A percentile compares a stretch with the other conserved stretches of the same genome.
phyloP scores from a whole-genome alignment of 2,888 invertebrate genomes.

The Drosophila prostipennis region DNA sequence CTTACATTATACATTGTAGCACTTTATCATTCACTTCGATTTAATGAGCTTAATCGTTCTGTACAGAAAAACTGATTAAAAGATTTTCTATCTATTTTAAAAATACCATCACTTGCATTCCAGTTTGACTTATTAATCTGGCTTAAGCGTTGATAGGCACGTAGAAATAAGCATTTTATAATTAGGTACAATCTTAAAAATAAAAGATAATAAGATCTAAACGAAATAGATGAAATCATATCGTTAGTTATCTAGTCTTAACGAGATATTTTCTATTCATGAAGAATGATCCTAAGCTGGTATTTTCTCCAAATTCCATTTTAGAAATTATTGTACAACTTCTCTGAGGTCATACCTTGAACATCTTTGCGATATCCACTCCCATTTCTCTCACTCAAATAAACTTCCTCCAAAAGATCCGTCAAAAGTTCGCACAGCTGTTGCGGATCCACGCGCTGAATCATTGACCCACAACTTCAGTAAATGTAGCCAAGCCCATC shows the following conservation, averaged over 20 bases:
- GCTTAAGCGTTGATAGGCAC: too few species aligned
- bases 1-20: neutral
- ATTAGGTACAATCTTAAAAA: too few species aligned
- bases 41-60: neutral
- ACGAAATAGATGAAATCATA: too few species aligned
- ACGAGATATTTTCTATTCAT: neutral
- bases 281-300: neutral
- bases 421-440: slow-evolving; percentile 62
- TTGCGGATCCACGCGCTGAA: slow-evolving; percentile 55
- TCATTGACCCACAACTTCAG: slow-evolving; percentile 68
- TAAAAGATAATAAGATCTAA: too few species aligned
- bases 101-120: too few species aligned
- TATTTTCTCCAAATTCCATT: slow-evolving; percentile 19
- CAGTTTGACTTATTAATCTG: too few species aligned
- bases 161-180: too few species aligned
- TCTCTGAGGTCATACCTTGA: slow-evolving; percentile 18
- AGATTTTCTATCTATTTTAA: too few species aligned
- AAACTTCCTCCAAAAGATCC: slow-evolving; percentile 18
- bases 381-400: slow-evolving; percentile 25
- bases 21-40: neutral
- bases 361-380: slow-evolving; percentile 1
- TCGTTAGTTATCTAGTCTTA: too few species aligned
- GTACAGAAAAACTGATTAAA: too few species aligned
- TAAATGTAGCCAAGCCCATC: slow-evolving; percentile 46
- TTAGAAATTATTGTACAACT: neutral